Percentiles rank a stretch among this genome's conserved stretches.
Evolutionary conservation across 2,888 invertebrate genomes (phyloP).

Genomic region (Plebejus melissa): DNA sequence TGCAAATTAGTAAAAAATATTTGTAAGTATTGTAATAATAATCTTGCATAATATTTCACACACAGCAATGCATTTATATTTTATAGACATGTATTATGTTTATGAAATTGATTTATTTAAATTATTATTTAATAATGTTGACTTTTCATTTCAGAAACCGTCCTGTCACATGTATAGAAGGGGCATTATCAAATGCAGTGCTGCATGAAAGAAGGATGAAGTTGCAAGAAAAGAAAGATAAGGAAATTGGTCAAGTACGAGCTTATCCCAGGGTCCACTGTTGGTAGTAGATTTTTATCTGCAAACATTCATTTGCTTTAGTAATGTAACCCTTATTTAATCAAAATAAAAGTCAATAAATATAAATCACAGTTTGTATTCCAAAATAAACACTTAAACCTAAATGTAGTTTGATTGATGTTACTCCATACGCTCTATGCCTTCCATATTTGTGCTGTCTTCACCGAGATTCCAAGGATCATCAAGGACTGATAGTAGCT

Average conservation of each 20-base stretch:
- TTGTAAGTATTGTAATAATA: conserved; percentile 31
- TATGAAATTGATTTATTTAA: too few relatives aligned
- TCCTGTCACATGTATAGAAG: conserved; percentile 79
- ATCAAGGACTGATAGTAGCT: conserved; percentile 62
- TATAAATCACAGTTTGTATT: conserved; percentile 28
- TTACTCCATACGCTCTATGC: conserved; percentile 60
- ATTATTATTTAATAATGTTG: too few relatives aligned
- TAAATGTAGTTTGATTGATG: conserved; percentile 22
- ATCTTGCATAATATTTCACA: not conserved
- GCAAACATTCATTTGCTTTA: not conserved
- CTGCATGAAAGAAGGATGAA: conserved; percentile 70
- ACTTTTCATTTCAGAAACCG: conserved; percentile 51
- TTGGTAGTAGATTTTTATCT: conserved; percentile 41
- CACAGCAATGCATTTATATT: not conserved
- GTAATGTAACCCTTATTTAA: not conserved
- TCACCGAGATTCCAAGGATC: conserved; percentile 74
- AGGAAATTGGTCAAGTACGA: conserved; percentile 46
- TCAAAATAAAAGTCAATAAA: conserved; percentile 13
- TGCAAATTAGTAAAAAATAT: conserved; percentile 38
- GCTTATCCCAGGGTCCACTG: conserved; percentile 64
- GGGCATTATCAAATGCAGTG: conserved; percentile 77
- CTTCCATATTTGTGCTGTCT: conserved; percentile 47
- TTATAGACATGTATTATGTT: not conserved
- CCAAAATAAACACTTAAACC: conserved; percentile 28
- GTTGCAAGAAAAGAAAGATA: conserved; percentile 49